phyloP scores from a whole-genome alignment of 2,888 invertebrate species.

The Colostygia pectinataria region DNA sequence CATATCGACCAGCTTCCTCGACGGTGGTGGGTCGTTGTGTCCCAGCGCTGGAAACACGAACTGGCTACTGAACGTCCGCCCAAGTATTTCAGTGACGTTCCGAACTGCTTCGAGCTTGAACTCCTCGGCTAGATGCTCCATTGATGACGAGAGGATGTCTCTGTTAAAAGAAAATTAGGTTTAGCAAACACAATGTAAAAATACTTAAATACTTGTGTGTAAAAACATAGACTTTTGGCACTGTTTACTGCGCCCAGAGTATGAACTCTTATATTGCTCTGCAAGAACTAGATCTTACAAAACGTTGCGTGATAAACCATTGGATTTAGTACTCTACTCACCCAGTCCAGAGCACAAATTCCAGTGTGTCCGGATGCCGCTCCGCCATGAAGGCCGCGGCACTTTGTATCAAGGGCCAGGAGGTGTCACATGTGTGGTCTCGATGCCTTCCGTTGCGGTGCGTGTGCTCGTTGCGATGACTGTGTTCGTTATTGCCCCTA shows the following conservation, averaged over 20 bases:
- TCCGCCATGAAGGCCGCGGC: constrained; percentile 94
- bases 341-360: constrained; percentile 98
- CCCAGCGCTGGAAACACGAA: constrained; percentile 96
- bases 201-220: no score
- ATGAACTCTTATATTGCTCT: no score
- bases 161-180: constrained; percentile 68
- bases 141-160: constrained; percentile 91
- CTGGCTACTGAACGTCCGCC: constrained; percentile 92
- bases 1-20: constrained; percentile 86
- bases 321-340: constrained; percentile 61
- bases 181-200: no score
- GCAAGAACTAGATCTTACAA: no score
- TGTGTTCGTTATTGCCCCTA: constrained; percentile 76
- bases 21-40: constrained; percentile 91
- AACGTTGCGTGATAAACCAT: background rate
- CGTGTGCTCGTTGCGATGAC: constrained; percentile 77
- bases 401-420: constrained; percentile 94
- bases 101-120: constrained; percentile 89
- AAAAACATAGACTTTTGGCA: no score
- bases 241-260: no score
- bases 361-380: constrained; percentile 92
- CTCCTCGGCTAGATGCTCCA: constrained; percentile 85
- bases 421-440: constrained; percentile 91
- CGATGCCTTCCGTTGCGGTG: constrained; percentile 77
- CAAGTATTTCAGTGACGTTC: constrained; percentile 91